Base-by-base conservation (phyloP, 2,113 vertebrate genomes). In the Anser cygnoides region DNA sequence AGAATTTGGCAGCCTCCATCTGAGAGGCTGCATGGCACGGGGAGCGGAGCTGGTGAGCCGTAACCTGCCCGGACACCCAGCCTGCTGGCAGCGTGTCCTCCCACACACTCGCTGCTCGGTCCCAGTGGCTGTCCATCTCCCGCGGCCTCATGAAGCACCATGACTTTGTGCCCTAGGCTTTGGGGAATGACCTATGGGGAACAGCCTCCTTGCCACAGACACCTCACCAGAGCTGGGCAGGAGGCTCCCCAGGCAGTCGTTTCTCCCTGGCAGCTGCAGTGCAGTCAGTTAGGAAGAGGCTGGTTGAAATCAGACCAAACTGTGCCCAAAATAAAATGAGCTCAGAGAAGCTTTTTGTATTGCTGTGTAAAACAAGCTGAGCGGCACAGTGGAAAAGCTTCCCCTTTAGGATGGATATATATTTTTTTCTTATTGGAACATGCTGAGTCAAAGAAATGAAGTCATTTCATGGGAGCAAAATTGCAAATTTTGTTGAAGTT, bases 61-160 rank as follows among this genome's bases (percentile, higher is more conserved):
- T 26, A 23, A 44, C 16, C 62, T 73, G 15, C 43, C 44, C 29
- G 50, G 35, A 66, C 15, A 49, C 44, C 5, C 37, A 44, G 26
- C 21, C 50, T 80, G 29, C 23, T 61, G 58, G 11, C 54, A 87
- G 10, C 7, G 3, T 28, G 5, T 13, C n/a, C 7, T 2, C 13
- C 46, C 37, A 23, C 13, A 26, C 0, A 0, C 29, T 25, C 46
- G 21, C 18, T 85, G 46, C 58, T 12, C 16, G 63, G 8, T 5
- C 11, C 11, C 52, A 31, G 25, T 6, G 25, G 22, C 2, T 22
- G 7, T 67, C 37, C 13, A 4, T 28, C 44, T 89, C 25, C 26
- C 0, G 0, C 1, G 4, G 18, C 44, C n/a, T 63, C 5, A 0
- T 6, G 33, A 87, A 78, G 28, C 4, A 11, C 18, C 37, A 82